A percentile compares a stretch with the other conserved stretches of the same genome.
Evolutionary conservation across 2,888 invertebrate genomes (phyloP).

Genomic region (Apodemia mormo): DNA sequence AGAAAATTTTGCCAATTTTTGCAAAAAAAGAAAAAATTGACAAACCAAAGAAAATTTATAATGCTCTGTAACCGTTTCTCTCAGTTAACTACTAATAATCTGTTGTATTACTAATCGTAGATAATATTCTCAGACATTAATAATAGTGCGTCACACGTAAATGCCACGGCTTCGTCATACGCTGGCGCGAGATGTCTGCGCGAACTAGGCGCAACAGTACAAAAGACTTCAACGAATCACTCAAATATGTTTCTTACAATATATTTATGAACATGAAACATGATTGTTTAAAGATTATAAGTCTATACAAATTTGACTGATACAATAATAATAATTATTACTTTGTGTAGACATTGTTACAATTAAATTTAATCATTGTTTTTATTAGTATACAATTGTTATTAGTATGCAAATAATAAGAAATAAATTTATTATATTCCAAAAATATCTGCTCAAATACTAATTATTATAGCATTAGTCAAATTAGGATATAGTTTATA

Average conservation of each 20-base stretch:
- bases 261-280: constrained; percentile 4
- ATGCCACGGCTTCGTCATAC: constrained; percentile 19
- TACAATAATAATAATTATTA: neutral
- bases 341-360: neutral
- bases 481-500: too few species aligned
- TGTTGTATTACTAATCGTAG: neutral
- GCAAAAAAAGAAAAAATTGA: too few species aligned
- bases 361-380: neutral
- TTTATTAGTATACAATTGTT: too few species aligned
- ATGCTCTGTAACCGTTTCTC: neutral
- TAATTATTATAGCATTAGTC: too few species aligned
- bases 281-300: neutral
- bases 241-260: too few species aligned
- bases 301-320: neutral
- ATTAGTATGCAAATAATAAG: too few species aligned
- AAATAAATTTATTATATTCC: too few species aligned
- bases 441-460: too few species aligned
- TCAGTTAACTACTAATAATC: neutral
- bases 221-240: constrained; percentile 50
- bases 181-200: neutral
- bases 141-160: constrained; percentile 20
- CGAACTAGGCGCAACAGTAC: constrained; percentile 30
- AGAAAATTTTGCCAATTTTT: too few species aligned
- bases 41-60: neutral
- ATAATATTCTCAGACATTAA: constrained; percentile 19